Evolutionary conservation across 2,113 vertebrate species (phyloP).

Genomic region (Natator depressus): DNA sequence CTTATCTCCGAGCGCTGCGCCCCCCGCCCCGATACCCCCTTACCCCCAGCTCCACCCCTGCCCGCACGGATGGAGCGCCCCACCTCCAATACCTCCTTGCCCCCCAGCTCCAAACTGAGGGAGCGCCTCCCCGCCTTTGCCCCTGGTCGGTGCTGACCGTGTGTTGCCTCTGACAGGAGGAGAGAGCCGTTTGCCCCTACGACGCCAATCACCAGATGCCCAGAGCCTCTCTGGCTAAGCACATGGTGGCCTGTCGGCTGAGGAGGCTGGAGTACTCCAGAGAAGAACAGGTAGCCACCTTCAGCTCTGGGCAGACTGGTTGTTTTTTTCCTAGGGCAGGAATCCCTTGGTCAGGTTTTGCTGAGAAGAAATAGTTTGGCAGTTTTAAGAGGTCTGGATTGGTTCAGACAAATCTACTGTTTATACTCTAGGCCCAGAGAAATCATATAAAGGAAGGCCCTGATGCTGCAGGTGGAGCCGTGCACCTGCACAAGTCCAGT

Average conservation of each 20-base stretch:
- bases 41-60: too few species aligned
- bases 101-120: too few species aligned
- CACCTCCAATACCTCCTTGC: too few species aligned
- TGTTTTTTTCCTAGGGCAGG: background rate
- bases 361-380: background rate
- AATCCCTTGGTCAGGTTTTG: background rate
- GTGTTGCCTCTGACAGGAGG: constrained; percentile 61
- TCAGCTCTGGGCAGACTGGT: background rate
- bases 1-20: too few species aligned
- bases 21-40: too few species aligned
- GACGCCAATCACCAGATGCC: constrained; percentile 87
- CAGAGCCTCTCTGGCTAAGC: constrained; percentile 83
- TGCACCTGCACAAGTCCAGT: background rate
- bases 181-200: constrained; percentile 84
- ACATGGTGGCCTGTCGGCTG: constrained; percentile 83
- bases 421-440: background rate
- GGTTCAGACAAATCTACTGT: background rate
- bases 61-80: too few species aligned
- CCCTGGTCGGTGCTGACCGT: fast-evolving
- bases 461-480: background rate
- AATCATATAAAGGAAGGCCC: background rate
- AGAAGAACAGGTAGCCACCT: constrained; percentile 84
- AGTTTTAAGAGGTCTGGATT: background rate
- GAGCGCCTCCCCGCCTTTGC: too few species aligned
- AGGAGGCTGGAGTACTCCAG: constrained; percentile 85